Percentiles rank a stretch among this genome's conserved stretches.
phyloP scores from a whole-genome alignment of 64 coral and sea anemone species.

The Porites australiensis region DNA sequence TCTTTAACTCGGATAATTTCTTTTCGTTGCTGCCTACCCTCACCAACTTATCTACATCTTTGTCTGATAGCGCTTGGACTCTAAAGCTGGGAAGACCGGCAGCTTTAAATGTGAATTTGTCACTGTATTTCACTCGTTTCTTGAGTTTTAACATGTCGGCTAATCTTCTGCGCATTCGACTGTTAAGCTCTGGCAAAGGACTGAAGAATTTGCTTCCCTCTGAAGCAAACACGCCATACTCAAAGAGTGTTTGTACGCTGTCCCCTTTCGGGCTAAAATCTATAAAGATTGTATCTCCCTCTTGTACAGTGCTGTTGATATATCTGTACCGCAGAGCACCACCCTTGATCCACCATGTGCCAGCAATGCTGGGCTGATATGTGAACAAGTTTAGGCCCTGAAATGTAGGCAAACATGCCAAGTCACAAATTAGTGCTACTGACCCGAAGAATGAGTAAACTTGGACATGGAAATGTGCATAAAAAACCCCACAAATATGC shows the following conservation, averaged over 20 bases:
- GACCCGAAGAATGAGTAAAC: too few species aligned
- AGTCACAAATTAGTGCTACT: background rate
- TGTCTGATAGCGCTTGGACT: slow-evolving; percentile 51
- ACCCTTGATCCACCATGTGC: slow-evolving; percentile 62
- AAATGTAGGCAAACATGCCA: background rate
- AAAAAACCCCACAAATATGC: too few species aligned
- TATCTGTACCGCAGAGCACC: slow-evolving; percentile 48
- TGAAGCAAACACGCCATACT: slow-evolving; percentile 59
- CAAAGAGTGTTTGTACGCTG: slow-evolving; percentile 51
- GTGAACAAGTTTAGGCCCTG: slow-evolving; percentile 56
- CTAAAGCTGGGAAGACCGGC: slow-evolving; percentile 60
- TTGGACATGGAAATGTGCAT: too few species aligned
- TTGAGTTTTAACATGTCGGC: slow-evolving; percentile 41
- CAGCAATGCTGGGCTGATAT: slow-evolving; percentile 16
- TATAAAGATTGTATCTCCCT: slow-evolving; percentile 52
- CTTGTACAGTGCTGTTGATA: slow-evolving; percentile 45
- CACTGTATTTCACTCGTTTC: slow-evolving; percentile 38
- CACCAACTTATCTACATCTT: slow-evolving; percentile 30
- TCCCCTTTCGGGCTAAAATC: slow-evolving; percentile 62
- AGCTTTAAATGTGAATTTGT: slow-evolving; percentile 61
- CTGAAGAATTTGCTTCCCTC: slow-evolving; percentile 68
- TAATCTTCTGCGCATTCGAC: slow-evolving; percentile 49
- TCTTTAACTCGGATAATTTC: slow-evolving; percentile 39
- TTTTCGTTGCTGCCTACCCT: slow-evolving; percentile 26
- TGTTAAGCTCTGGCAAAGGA: slow-evolving; percentile 39